A percentile compares a stretch with the other conserved stretches of the same genome.
Evolutionary conservation across 1,140 invertebrate genomes (phyloP).

Genomic region (Drosophila sproati): DNA sequence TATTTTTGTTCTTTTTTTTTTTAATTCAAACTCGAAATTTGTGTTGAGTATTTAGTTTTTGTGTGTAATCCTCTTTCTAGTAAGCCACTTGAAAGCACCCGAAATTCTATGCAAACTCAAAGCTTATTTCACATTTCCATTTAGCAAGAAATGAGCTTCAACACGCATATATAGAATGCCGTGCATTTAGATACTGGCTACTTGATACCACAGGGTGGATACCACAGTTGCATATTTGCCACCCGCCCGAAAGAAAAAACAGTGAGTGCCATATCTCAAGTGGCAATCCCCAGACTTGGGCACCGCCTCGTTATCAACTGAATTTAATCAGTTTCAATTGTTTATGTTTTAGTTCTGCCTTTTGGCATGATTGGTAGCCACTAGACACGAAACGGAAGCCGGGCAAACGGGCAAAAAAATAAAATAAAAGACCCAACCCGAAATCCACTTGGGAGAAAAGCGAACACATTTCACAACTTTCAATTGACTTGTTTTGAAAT

Average conservation of each 20-base stretch:
- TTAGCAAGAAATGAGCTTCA: constrained; percentile 44
- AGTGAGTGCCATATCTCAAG: constrained; percentile 67
- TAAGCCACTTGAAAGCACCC: background rate
- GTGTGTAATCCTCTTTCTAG: too few relatives aligned
- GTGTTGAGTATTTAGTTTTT: background rate
- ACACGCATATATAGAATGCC: constrained; percentile 28
- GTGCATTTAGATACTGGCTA: background rate
- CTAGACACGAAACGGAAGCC: constrained; percentile 67
- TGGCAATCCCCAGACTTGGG: constrained; percentile 44
- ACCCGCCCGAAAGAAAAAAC: constrained; percentile 31
- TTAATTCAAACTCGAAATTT: background rate
- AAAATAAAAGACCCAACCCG: background rate
- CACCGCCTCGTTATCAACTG: constrained; percentile 71
- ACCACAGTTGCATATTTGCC: constrained; percentile 22
- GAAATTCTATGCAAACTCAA: constrained; percentile 41
- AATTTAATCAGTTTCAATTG: constrained; percentile 82
- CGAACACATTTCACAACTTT: constrained; percentile 54
- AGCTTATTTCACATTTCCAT: constrained; percentile 68
- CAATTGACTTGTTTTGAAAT: constrained; percentile 65
- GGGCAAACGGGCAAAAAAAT: background rate
- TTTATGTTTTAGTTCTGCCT: constrained; percentile 65
- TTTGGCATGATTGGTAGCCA: constrained; percentile 72
- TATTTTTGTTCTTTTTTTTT: background rate
- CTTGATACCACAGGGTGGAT: background rate
- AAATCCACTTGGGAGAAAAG: background rate